Evolutionary conservation across 2,888 invertebrate species (phyloP).

Genomic region (Patella pellucida): DNA sequence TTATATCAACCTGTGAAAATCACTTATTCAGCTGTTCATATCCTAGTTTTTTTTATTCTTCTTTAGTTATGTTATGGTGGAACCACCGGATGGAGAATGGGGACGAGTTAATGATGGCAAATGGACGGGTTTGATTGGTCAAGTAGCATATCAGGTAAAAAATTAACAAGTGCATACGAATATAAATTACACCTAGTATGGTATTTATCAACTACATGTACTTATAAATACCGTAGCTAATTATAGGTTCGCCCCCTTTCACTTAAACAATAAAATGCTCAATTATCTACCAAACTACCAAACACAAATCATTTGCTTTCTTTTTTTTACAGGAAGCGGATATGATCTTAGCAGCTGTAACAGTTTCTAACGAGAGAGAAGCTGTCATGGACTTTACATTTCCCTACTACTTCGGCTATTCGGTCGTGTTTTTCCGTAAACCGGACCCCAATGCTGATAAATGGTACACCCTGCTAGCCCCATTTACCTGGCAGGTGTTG

Average conservation of each 20-base stretch:
- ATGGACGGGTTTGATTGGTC: conserved; percentile 30
- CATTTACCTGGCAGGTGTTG: conserved; percentile 50
- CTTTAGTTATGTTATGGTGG: conserved; percentile 24
- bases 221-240: too few relatives aligned
- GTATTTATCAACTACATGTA: too few relatives aligned
- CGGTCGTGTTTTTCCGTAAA: conserved; percentile 47
- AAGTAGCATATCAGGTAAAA: conserved; percentile 18
- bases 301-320: too few relatives aligned
- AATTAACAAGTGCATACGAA: too few relatives aligned
- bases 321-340: conserved; percentile 80
- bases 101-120: conserved; percentile 23
- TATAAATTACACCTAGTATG: too few relatives aligned
- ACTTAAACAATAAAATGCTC: too few relatives aligned
- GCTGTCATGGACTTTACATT: conserved; percentile 91
- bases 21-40: too few relatives aligned
- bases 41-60: neutral
- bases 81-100: conserved; percentile 28
- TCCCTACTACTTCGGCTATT: conserved; percentile 74
- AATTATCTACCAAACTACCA: too few relatives aligned
- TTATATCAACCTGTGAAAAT: too few relatives aligned
- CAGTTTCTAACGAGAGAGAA: conserved; percentile 90
- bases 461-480: conserved; percentile 52
- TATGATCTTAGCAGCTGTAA: conserved; percentile 84
- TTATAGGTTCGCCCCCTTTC: too few relatives aligned
- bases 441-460: conserved; percentile 43